Conservation (phyloP, 2,113 vertebrate genomes). For the Tretioscincus oriximinensis region DNA sequence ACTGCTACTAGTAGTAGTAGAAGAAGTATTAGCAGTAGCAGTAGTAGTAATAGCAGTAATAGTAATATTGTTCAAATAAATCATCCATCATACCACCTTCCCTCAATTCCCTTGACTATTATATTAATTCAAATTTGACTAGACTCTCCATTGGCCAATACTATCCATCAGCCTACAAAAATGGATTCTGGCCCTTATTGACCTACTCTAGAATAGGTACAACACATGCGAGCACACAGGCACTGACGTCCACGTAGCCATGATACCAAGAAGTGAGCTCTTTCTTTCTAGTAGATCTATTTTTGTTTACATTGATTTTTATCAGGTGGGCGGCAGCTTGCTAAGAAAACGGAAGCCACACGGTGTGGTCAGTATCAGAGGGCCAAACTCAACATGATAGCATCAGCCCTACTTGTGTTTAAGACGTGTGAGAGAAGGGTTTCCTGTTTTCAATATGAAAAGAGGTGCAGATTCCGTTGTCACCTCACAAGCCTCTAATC, state of each 20-base stretch:
- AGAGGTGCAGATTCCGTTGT: not conserved
- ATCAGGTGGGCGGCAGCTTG: not conserved
- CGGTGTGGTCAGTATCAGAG: not conserved
- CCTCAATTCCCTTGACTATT: not conserved
- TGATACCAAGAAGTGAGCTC: not conserved
- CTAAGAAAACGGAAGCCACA: conserved; percentile 36
- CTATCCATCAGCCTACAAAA: not conserved
- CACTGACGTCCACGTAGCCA: too few species aligned
- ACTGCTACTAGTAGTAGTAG: too few species aligned
- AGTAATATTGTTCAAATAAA: too few species aligned
- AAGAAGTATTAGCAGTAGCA: too few species aligned
- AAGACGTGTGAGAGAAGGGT: not conserved
- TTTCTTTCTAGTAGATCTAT: conserved; percentile 22
- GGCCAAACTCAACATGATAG: conserved; percentile 5
- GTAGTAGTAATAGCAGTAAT: too few species aligned
- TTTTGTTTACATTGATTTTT: conserved; percentile 27
- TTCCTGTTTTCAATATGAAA: not conserved
- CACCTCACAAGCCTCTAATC: not conserved
- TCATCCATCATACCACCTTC: not conserved
- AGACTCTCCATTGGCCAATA: not conserved
- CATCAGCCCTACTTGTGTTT: not conserved
- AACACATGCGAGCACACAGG: too few species aligned
- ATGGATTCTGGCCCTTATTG: not conserved
- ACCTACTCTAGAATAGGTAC: not conserved
- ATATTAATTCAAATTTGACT: not conserved